Base-by-base conservation (phyloP, 2,113 vertebrate species). In the Actenoides lindsayi region DNA sequence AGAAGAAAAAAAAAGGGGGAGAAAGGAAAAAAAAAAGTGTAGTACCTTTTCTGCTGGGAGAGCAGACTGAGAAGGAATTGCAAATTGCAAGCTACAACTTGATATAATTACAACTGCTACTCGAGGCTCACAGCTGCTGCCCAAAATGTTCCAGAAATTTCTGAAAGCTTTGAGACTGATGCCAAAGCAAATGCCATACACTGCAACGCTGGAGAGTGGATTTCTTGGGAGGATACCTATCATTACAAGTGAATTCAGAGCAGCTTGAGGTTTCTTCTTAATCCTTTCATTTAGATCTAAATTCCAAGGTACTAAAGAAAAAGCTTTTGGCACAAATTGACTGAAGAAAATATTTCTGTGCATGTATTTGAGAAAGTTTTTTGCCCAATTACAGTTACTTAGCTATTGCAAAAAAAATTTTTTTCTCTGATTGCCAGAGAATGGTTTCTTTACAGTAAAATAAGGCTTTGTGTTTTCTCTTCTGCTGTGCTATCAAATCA, bases 101-200 rank as follows among this genome's bases (percentile, higher is more conserved):
- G 86, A 73, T 74, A 25, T 19, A 78, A 82, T 74, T 53, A 83
- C 35, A 30, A 59, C 54, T 2, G 4, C 93, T 68, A 78, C 82
- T 78, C 1, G 5, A 74, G 60, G 59, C 76, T 68, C 60, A 42
- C 71, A 90, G 54, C 42, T 90, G 77, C 67, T 69, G 71, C 71
- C 54, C 68, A 69, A 64, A 37, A 35, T 1, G 21, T 53, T 90
- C 86, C 86, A 78, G 60, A 74, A 82, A 79, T 87, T 87, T 93
- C 87, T 30, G 19, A 68, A 90, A 83, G 44, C 77, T 83, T 83
- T 83, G 60, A 93, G 77, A 79, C 37, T 3, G 35, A 39, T 69
- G 87, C 90, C 77, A 95, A 93, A 90, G 37, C 48, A 90, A 87
- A 90, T 39, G 77, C 42, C 23, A 21, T 16, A 24, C 16, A 11